Base-by-base conservation (phyloP, 2,888 invertebrate genomes). In the Scotopteryx bipunctaria region DNA sequence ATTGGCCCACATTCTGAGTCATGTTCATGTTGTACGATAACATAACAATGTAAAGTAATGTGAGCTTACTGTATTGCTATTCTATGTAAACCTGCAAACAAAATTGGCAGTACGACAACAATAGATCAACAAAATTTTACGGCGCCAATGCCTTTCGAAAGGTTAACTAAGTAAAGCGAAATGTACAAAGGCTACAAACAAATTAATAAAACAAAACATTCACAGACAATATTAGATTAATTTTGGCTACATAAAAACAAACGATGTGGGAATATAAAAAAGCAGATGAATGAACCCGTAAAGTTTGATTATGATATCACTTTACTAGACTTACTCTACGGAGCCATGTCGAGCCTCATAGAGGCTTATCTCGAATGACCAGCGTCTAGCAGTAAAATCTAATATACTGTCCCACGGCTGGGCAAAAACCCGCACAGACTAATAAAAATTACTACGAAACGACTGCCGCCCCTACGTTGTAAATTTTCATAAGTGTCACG, bases 231-330 rank as follows among this genome's bases (percentile, higher is more conserved):
- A 55, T 64, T 56, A 59, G 48, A 43, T 41, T 25, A 55, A 48
- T 41, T 63, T 63, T 6, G 19, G 33, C 45, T 40, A 47, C 57
- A 52, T 63, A 61, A 67, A 67, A 51, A 58, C 59, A 64, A 45
- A 61, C 17, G 41, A 44, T 13, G 48, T 29, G 27, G 15, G 21
- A 42, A 41, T 41, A 11, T 33, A 48, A 48, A 33, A n/a, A 42
- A 29, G 31, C 46, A n/a, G 13, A 3, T 23, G 23, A 40, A 41
- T 29, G 8, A 48, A 42, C 29, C 21, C 41, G 29, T 17, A 36
- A 35, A 47, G 33, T 40, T 48, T 29, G 3, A 35, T 40, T 48
- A 41, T 17, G 33, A 40, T 47, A 40, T 38, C 14, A 38, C 33
- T 40, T 36, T 47, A 33, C 23, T 31, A 19, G 14, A 27, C 1